phyloP scores from a whole-genome alignment of 2,797 vertebrate species.

The Hypotaenidia philippensis region DNA sequence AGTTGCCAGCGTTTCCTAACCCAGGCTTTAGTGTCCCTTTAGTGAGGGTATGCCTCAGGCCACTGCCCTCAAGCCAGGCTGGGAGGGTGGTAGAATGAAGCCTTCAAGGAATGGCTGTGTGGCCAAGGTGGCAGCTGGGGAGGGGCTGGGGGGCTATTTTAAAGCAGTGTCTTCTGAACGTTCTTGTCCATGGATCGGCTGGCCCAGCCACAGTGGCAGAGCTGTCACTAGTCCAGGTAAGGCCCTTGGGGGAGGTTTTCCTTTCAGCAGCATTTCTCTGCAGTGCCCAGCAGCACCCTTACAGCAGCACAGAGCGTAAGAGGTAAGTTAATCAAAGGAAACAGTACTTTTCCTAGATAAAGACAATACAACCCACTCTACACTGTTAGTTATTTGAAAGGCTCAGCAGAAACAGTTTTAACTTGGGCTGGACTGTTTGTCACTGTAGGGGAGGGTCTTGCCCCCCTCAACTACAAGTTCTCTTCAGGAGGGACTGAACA shows the following conservation, averaged over 20 bases:
- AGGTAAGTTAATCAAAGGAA: background rate
- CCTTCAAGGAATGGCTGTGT: background rate
- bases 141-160: too few species aligned
- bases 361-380: too few species aligned
- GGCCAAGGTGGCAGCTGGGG: background rate
- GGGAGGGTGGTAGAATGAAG: too few species aligned
- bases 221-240: background rate
- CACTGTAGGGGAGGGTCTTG: background rate
- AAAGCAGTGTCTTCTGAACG: background rate
- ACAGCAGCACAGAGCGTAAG: rapidly evolving
- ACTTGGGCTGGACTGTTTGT: rapidly evolving
- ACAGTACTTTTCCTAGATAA: background rate
- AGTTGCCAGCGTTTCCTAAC: background rate
- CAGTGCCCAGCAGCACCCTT: background rate
- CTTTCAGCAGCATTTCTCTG: background rate
- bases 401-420: background rate
- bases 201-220: background rate
- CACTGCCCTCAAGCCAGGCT: background rate
- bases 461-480: rapidly evolving
- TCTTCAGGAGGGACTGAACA: background rate
- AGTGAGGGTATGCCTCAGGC: background rate
- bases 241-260: background rate
- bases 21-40: background rate
- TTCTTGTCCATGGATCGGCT: background rate
- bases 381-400: background rate